Percentiles rank a stretch among this genome's conserved stretches.
phyloP scores from a whole-genome alignment of 2,113 vertebrate genomes.

The Dasyprocta punctata region DNA sequence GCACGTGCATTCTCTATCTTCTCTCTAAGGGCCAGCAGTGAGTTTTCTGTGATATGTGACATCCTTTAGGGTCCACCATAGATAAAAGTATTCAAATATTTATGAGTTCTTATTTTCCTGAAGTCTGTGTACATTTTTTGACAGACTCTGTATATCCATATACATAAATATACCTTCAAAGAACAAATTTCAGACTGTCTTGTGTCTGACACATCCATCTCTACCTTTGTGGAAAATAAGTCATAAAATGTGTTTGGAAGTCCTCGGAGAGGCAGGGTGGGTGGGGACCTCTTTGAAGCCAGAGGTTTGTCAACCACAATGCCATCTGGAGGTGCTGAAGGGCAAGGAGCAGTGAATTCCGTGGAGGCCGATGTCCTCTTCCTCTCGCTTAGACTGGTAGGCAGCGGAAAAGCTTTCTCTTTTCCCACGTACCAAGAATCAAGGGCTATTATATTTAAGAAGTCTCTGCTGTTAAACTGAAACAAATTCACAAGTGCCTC shows the following conservation, averaged over 20 bases:
- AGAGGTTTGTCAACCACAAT: not conserved
- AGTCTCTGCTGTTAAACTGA: not conserved
- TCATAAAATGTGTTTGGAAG: not conserved
- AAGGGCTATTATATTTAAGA: not conserved
- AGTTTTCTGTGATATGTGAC: not conserved
- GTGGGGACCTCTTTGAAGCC: not conserved
- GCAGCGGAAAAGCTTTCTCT: not conserved
- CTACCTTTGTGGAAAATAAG: not conserved
- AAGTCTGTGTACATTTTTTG: not conserved
- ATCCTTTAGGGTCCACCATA: not conserved
- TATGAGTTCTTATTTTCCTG: not conserved
- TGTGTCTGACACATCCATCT: not conserved
- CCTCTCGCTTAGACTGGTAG: not conserved
- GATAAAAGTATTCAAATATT: not conserved
- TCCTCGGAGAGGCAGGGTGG: not conserved
- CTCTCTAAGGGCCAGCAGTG: not conserved
- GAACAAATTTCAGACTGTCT: not conserved
- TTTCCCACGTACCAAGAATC: not conserved
- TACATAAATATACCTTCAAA: not conserved
- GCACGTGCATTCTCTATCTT: not conserved
- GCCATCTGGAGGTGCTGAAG: too few species aligned
- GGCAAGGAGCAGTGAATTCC: not conserved
- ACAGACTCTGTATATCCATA: not conserved
- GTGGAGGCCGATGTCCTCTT: not conserved
- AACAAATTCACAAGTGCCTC: conserved; percentile 34